phyloP scores from a whole-genome alignment of 2,797 vertebrate genomes.

The Anableps anableps region DNA sequence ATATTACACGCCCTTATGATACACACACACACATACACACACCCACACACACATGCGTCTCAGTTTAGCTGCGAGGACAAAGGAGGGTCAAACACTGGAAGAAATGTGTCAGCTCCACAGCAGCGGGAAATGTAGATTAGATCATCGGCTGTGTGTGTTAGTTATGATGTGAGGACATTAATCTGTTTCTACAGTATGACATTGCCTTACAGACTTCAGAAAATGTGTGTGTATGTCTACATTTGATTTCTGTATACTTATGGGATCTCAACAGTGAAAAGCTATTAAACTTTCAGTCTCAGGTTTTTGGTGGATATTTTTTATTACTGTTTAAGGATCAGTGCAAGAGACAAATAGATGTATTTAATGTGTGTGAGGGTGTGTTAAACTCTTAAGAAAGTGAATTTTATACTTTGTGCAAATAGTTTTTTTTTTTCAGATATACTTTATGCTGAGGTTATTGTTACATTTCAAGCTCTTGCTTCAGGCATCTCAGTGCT shows the following conservation, averaged over 20 bases:
- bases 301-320: background rate
- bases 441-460: background rate
- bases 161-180: conserved; percentile 8
- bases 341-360: background rate
- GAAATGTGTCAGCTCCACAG: conserved; percentile 55
- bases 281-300: background rate
- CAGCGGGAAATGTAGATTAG: conserved; percentile 36
- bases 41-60: conserved; percentile 1
- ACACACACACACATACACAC: conserved; percentile 10
- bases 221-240: background rate
- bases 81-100: conserved; percentile 57
- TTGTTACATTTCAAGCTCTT: background rate
- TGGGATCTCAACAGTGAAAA: background rate
- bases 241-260: background rate
- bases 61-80: conserved; percentile 43
- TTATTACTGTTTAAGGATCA: background rate
- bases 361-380: background rate
- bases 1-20: conserved; percentile 50
- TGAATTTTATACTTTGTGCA: background rate
- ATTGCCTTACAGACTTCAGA: background rate
- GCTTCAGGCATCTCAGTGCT: background rate
- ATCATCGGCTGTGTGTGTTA: conserved; percentile 15
- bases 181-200: background rate
- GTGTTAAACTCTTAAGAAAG: background rate
- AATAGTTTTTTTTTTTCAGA: background rate